These are phyloP conservation scores for Phylloscopus collybita DNA, from an alignment of 2,797 vertebrate genomes.

Conservation along the genomic window DNA sequence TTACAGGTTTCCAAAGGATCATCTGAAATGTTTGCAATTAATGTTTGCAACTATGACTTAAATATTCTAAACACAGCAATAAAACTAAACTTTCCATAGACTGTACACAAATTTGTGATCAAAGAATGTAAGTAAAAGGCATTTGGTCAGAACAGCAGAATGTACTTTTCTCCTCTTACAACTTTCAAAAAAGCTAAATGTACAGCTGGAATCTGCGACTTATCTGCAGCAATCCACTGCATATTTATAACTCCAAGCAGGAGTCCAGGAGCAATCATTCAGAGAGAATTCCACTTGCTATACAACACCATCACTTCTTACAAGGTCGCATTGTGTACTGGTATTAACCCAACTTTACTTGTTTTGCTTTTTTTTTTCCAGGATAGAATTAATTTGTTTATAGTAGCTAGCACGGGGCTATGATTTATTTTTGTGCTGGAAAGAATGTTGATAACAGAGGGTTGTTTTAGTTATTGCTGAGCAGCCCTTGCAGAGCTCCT, in stretches of 20 bases:
- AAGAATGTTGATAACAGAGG: background rate
- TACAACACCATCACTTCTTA: background rate
- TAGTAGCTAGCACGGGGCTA: background rate
- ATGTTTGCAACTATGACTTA: background rate
- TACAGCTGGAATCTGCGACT: background rate
- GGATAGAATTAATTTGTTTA: background rate
- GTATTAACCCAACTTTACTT: background rate
- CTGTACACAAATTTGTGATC: background rate
- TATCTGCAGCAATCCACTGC: background rate
- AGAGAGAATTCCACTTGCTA: background rate
- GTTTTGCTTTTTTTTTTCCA: background rate
- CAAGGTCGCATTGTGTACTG: background rate
- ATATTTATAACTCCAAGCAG: background rate
- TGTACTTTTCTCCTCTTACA: background rate
- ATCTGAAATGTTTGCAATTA: background rate
- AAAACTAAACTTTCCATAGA: background rate
- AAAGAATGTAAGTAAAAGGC: background rate
- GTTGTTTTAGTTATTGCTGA: background rate
- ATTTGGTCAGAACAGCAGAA: background rate
- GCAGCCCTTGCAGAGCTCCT: background rate
- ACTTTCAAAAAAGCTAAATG: background rate
- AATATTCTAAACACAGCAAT: background rate
- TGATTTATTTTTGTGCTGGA: background rate
- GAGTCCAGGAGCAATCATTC: background rate
- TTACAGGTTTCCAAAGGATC: background rate